Base-by-base conservation (phyloP, 2,888 invertebrate species). In the Nomada lathburiana region DNA sequence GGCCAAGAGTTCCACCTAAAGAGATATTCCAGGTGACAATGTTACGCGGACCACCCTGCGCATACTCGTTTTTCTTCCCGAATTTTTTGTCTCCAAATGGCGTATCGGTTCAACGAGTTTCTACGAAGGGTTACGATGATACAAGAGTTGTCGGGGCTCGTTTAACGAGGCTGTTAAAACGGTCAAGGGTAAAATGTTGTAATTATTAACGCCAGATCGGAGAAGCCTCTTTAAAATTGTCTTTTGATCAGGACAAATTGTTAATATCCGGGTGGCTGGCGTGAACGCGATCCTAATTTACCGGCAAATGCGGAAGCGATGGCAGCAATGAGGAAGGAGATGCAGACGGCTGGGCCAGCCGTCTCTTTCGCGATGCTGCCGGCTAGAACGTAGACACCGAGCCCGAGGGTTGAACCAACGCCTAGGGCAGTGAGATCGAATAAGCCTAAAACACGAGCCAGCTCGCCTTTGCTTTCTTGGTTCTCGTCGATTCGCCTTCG, bases 301-400 rank as follows among this genome's bases (percentile, higher is more conserved):
- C 98, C 98, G 89, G 99, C 98, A 93, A 99, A 97, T 1, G 98
- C 97, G 0, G 98, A 98, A 0, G 98, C 98, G 52, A 99, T 94
- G 5, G 98, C 99, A 1, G 99, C 99, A 0, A 98, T 96, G 23
- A 98, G 94, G 92, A 99, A 99, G 53, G 98, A 98, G 23, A 99
- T 91, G 9, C 97, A 97, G 1, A 98, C 98, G 0, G 98, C 98
- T 0, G 99, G 99, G 0, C 99, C 99, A 0, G 98, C 98, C 2
- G 96, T 96, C 57, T 96, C 95, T 92, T 96, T 97, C 13, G 98
- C 98, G 3, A 98, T 98, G 13, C 97, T 96, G 0, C 98, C 98
- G 7, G 98, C 98, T 81, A 99, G 94, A 64, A 99, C 98, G 93
- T 99, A 99, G 18, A 99, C 98, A 0, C 99, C 99, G 44, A 99